phyloP scores from a whole-genome alignment of 2,888 invertebrate genomes.

The Dendrolimus houi region DNA sequence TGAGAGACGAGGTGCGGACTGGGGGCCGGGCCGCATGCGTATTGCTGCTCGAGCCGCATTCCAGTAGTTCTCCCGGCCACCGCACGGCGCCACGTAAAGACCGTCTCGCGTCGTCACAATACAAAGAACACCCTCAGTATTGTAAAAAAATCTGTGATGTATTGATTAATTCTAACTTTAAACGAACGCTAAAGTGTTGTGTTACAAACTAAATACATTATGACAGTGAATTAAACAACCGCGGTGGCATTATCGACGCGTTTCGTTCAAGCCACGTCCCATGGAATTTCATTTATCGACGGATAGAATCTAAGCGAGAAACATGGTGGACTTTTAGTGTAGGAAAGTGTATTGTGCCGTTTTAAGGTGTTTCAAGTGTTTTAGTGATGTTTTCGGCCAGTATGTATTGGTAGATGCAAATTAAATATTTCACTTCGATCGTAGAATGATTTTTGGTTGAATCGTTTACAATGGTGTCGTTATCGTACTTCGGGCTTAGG shows the following conservation, averaged over 20 bases:
- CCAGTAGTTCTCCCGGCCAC: constrained; percentile 65
- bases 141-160: constrained; percentile 75
- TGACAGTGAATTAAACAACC: background rate
- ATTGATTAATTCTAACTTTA: constrained; percentile 72
- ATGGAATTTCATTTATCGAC: constrained; percentile 75
- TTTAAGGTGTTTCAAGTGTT: constrained; percentile 6
- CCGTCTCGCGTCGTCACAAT: constrained; percentile 46
- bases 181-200: constrained; percentile 34
- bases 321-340: constrained; percentile 69
- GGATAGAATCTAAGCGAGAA: constrained; percentile 68
- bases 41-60: constrained; percentile 57
- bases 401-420: constrained; percentile 60
- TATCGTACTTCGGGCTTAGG: constrained; percentile 58
- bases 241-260: constrained; percentile 30
- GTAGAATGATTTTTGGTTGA: constrained; percentile 52
- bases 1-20: constrained; percentile 18
- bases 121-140: constrained; percentile 72
- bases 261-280: constrained; percentile 62
- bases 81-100: constrained; percentile 50
- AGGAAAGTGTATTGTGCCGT: constrained; percentile 34
- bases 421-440: constrained; percentile 27
- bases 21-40: constrained; percentile 57
- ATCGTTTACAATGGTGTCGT: constrained; percentile 64
- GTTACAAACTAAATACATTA: background rate
- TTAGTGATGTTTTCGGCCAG: constrained; percentile 17